Evolutionary conservation across 2,888 invertebrate species (phyloP).

Genomic region (Taphrorychus bicolor): DNA sequence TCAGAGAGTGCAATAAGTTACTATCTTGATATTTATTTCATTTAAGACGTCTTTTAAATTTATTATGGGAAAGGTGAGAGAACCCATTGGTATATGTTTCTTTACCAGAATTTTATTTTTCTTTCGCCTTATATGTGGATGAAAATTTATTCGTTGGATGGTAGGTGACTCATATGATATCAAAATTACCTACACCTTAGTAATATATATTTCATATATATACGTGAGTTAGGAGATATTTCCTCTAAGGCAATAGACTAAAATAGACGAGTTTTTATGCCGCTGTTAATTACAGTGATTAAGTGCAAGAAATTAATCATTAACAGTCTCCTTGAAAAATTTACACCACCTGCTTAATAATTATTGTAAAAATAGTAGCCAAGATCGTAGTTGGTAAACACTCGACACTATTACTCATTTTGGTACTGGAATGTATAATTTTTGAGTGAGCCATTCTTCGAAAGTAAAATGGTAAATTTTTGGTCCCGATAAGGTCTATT

Average conservation of each 20-base stretch:
- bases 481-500: neutral
- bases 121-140: conserved; percentile 14
- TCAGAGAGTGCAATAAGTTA: conserved; percentile 3
- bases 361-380: neutral
- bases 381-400: neutral
- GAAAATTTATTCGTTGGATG: conserved; percentile 15
- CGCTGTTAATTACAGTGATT: neutral
- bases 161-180: conserved; percentile 12
- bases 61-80: conserved; percentile 36
- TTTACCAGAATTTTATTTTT: conserved; percentile 11
- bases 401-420: neutral
- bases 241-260: neutral
- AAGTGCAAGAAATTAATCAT: conserved; percentile 6
- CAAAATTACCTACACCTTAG: neutral
- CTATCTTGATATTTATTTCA: conserved; percentile 33
- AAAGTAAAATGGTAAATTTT: neutral
- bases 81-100: conserved; percentile 20
- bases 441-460: neutral
- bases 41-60: conserved; percentile 33
- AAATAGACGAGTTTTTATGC: neutral
- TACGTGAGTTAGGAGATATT: neutral
- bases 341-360: conserved; percentile 1
- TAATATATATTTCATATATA: neutral
- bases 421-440: neutral
- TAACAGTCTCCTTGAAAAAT: conserved; percentile 1